Conservation (phyloP, 2,888 invertebrate genomes). For the Byasa hedistus region DNA sequence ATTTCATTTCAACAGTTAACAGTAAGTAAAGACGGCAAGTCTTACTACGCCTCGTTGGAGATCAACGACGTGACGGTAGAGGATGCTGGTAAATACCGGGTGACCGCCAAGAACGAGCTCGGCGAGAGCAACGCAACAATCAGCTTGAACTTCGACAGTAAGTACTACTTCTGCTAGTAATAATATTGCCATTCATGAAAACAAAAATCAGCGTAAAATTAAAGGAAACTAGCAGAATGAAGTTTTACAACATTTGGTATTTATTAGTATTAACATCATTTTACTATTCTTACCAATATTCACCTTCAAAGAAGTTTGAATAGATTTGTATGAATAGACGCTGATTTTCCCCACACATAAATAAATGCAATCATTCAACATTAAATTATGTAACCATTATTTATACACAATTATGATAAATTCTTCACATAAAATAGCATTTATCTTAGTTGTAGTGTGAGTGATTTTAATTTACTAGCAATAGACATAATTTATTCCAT, state of each 20-base stretch:
- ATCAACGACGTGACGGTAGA: slow-evolving; percentile 97
- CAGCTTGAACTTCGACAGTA: slow-evolving; percentile 99
- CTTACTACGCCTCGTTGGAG: slow-evolving; percentile 95
- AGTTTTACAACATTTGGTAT: background rate
- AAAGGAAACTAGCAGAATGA: background rate
- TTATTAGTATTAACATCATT: background rate
- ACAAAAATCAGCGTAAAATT: background rate
- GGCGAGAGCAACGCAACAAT: slow-evolving; percentile 98
- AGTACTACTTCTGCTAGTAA: slow-evolving; percentile 72
- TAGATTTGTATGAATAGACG: background rate
- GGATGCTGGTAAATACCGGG: slow-evolving; percentile 98
- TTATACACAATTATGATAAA: no score
- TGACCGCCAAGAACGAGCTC: slow-evolving; percentile 97
- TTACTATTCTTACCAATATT: background rate
- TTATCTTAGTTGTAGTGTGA: slow-evolving; percentile 45
- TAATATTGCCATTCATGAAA: slow-evolving; percentile 12
- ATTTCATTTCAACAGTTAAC: slow-evolving; percentile 17
- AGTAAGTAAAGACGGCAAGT: slow-evolving; percentile 93
- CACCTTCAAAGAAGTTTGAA: background rate
- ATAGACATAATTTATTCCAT: slow-evolving; percentile 48
- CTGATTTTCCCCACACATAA: background rate
- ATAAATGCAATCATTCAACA: background rate
- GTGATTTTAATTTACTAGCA: slow-evolving; percentile 61
- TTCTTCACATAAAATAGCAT: background rate
- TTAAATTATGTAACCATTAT: background rate